A percentile compares a stretch with the other conserved stretches of the same genome.
phyloP scores from a whole-genome alignment of 2,113 vertebrate species.

The Notothenia coriiceps region DNA sequence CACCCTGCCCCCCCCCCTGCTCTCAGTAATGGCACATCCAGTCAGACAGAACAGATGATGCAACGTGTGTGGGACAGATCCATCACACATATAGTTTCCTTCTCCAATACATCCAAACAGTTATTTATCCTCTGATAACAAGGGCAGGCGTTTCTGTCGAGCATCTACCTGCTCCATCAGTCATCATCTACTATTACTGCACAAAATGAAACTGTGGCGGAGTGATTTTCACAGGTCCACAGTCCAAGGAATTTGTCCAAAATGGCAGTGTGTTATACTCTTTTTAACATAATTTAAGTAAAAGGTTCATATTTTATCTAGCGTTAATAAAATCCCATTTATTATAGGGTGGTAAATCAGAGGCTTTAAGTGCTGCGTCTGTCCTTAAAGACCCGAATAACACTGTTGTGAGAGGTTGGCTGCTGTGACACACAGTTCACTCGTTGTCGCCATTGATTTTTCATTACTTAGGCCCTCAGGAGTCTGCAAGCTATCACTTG shows the following conservation, averaged over 20 bases:
- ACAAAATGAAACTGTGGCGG: neutral
- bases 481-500: slow-evolving; percentile 51
- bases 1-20: slow-evolving; percentile 5
- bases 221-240: neutral
- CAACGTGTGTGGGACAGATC: slow-evolving; percentile 19
- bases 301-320: slow-evolving; percentile 2
- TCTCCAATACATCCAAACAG: neutral
- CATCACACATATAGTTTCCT: slow-evolving; percentile 22
- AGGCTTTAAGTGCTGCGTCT: slow-evolving; percentile 29
- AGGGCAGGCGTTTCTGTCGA: neutral
- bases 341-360: slow-evolving; percentile 24
- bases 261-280: neutral
- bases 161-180: slow-evolving; percentile 1
- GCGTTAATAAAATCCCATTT: slow-evolving; percentile 17
- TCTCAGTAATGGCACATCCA: slow-evolving; percentile 35
- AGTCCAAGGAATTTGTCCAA: slow-evolving; percentile 13
- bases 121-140: slow-evolving; percentile 22
- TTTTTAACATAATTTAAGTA: neutral
- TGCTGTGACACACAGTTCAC: slow-evolving; percentile 44
- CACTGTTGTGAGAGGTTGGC: slow-evolving; percentile 32
- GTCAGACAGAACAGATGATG: slow-evolving; percentile 48
- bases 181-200: slow-evolving; percentile 1
- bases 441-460: slow-evolving; percentile 75
- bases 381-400: slow-evolving; percentile 17
- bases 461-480: slow-evolving; percentile 63